A percentile compares a stretch with the other conserved stretches of the same genome.
phyloP scores from a whole-genome alignment of 2,113 vertebrate genomes.

The Protomyctophum bolini region DNA sequence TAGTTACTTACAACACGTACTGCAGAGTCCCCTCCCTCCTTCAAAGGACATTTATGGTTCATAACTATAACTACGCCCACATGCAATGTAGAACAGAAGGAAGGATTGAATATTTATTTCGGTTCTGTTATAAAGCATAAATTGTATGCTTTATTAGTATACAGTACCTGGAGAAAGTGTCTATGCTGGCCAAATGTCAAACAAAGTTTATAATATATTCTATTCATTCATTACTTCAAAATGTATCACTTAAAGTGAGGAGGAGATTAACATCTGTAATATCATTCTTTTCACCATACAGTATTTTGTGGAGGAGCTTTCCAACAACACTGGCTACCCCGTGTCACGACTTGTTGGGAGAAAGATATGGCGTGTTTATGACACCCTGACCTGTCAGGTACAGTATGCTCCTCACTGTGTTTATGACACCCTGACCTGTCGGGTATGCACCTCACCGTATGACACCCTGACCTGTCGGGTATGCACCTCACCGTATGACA shows the following conservation, averaged over 20 bases:
- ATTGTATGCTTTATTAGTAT: neutral
- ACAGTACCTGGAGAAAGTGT: neutral
- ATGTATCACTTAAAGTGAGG: neutral
- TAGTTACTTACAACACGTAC: neutral
- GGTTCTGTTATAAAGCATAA: too few relatives aligned
- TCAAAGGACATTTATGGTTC: too few relatives aligned
- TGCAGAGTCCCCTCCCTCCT: neutral
- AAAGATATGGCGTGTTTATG: constrained; percentile 70
- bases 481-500: too few relatives aligned
- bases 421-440: too few relatives aligned
- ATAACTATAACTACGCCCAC: too few relatives aligned
- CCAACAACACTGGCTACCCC: constrained; percentile 70
- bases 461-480: too few relatives aligned
- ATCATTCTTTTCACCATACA: constrained; percentile 27
- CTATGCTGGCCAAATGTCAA: neutral
- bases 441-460: too few relatives aligned
- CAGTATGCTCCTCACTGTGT: neutral
- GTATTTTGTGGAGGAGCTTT: constrained; percentile 67
- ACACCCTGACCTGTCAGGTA: constrained; percentile 74
- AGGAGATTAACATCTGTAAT: constrained; percentile 1
- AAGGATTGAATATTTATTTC: too few relatives aligned
- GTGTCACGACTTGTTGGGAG: constrained; percentile 53
- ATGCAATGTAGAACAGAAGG: too few relatives aligned
- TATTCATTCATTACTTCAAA: too few relatives aligned
- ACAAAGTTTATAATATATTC: neutral